phyloP scores from a whole-genome alignment of 2,113 vertebrate species.

The Salvator merianae region DNA sequence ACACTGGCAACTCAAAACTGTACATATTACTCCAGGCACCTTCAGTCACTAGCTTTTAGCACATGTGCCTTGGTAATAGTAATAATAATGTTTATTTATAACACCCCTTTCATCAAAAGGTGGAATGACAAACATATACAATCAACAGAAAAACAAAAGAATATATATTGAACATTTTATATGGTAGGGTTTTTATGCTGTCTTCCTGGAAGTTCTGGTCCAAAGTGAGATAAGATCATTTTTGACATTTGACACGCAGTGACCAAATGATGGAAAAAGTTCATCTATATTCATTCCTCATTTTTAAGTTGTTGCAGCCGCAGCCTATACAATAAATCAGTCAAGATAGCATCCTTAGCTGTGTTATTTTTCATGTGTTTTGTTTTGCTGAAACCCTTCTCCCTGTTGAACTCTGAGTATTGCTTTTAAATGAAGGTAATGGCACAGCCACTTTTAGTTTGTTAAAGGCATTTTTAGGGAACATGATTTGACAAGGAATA shows the following conservation, averaged over 20 bases:
- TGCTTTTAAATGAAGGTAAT: neutral
- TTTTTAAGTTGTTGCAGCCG: neutral
- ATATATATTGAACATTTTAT: too few relatives aligned
- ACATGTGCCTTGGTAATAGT: too few relatives aligned
- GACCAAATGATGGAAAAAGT: neutral
- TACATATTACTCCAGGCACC: too few relatives aligned
- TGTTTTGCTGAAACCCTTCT: neutral
- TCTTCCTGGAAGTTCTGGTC: too few relatives aligned
- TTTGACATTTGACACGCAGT: neutral
- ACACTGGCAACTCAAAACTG: too few relatives aligned
- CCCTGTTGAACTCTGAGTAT: neutral
- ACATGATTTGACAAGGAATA: neutral
- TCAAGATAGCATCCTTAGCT: neutral
- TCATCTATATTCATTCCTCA: neutral
- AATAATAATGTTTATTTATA: too few relatives aligned
- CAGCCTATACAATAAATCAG: neutral
- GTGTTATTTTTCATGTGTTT: neutral
- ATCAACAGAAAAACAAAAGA: too few relatives aligned
- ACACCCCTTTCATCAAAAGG: too few relatives aligned
- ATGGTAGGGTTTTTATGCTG: too few relatives aligned
- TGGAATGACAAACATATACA: too few relatives aligned
- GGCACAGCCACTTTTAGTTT: neutral
- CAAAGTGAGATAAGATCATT: neutral
- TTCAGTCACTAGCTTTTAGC: too few relatives aligned
- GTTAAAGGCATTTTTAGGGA: neutral